Percentiles rank a stretch among this genome's conserved stretches.
Evolutionary conservation across 2,113 vertebrate genomes (phyloP).

Genomic region (Nesogale talazaci): DNA sequence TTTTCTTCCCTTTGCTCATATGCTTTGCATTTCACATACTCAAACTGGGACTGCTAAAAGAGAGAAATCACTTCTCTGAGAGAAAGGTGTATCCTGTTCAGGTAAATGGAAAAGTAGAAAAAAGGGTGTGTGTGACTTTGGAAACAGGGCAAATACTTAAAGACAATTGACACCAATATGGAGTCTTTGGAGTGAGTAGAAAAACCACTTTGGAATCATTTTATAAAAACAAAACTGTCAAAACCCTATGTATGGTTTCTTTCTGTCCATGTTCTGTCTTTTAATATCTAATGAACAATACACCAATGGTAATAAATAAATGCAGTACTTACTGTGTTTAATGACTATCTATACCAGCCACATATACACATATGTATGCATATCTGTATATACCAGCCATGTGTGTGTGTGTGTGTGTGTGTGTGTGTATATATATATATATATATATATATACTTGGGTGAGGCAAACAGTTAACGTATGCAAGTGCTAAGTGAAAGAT

Average conservation of each 20-base stretch:
- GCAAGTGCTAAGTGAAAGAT: too few relatives aligned
- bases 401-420: too few relatives aligned
- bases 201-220: background rate
- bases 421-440: too few relatives aligned
- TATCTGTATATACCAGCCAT: background rate
- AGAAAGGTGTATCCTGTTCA: background rate
- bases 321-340: background rate
- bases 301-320: constrained; percentile 1
- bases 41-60: background rate
- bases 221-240: background rate
- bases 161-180: background rate
- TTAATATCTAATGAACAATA: background rate
- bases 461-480: too few relatives aligned
- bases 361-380: too few relatives aligned
- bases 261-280: background rate
- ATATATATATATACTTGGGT: too few relatives aligned
- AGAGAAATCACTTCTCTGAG: background rate
- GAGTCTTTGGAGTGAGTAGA: background rate
- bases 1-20: constrained; percentile 2
- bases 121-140: background rate
- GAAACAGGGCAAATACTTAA: background rate
- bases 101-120: background rate
- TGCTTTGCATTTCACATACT: constrained; percentile 44
- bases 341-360: background rate
- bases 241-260: background rate